Evolutionary conservation across 2,797 vertebrate genomes (phyloP), one percentile per base, ranked within the genome.

Genomic region (Oryzias sinensis): DNA sequence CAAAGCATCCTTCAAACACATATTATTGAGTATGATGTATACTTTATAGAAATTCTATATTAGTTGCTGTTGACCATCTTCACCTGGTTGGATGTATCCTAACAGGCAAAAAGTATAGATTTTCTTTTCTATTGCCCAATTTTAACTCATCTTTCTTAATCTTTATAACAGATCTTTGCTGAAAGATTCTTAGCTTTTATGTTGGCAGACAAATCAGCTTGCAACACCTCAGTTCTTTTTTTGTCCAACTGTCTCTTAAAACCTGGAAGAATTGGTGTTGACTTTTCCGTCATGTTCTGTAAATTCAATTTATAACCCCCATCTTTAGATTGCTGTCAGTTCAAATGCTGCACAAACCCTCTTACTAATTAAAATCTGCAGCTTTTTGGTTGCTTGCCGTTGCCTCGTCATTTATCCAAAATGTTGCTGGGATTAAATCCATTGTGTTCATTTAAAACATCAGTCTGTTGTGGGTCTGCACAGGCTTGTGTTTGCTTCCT

Each of bases 381-480:
- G 22, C 56, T 59, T 49, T 62, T 55, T 45, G 48, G 49, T 78
- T 81, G 14, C 72, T 24, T 17, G 44, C 45, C 24, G 62, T 61
- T 72, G 68, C 65, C 59, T 76, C 65, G 62, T 76, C 54, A 51
- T 49, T 60, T 46, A 62, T 13, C 25, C 42, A 11, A 66, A 59
- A 49, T 59, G 41, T 49, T 22, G 41, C 59, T 43, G 43, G 25
- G 47, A 48, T 75, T 43, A 57, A 33, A 68, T 73, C 66, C 18
- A 40, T 51, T 49, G 41, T 42, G 41, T 60, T 71, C 33, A 47
- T 63, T 60, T 56, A 59, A 72, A 64, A 68, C 40, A 33, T 41
- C 25, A n/a, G 49, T 15, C 49, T 40, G 55, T 29, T 27, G 14
- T 27, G 14, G 29, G 29, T 62, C 59, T 59, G 37, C 43, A 43